Conservation (phyloP, 2,113 vertebrate species). For the Microtus oregoni region DNA sequence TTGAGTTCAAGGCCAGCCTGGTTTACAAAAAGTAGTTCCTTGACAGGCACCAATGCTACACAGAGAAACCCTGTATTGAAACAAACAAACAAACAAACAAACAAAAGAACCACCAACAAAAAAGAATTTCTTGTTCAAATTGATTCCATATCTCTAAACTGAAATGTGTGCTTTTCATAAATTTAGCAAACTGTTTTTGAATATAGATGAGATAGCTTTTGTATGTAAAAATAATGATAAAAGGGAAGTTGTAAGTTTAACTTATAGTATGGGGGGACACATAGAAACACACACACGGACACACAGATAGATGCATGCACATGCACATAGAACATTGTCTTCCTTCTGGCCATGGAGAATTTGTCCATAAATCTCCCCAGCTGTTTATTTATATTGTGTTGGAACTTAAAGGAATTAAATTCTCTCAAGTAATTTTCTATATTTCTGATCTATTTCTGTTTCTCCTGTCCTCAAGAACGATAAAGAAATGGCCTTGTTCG, state of each 20-base stretch:
- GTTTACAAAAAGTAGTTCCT: too few relatives aligned
- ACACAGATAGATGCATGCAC: neutral
- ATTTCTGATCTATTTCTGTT: constrained; percentile 42
- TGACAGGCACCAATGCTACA: too few relatives aligned
- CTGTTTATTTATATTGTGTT: constrained; percentile 27
- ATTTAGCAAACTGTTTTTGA: constrained; percentile 28
- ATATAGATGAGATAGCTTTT: constrained; percentile 1
- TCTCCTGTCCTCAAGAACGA: constrained; percentile 47
- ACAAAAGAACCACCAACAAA: too few relatives aligned
- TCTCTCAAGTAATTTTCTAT: constrained; percentile 36
- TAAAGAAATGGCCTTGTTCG: constrained; percentile 13
- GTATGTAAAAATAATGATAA: constrained; percentile 47
- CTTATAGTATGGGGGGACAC: neutral
- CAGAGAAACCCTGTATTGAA: too few relatives aligned
- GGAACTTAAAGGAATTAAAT: constrained; percentile 54
- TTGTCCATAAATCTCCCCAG: constrained; percentile 45
- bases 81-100: too few relatives aligned
- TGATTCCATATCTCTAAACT: constrained; percentile 11
- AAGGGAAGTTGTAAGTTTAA: constrained; percentile 51
- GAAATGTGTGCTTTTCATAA: neutral
- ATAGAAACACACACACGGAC: neutral
- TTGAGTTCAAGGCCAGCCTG: too few relatives aligned
- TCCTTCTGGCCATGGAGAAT: constrained; percentile 28
- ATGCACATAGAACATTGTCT: neutral
- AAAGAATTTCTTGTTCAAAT: neutral